Evolutionary conservation across 2,888 invertebrate species (phyloP).

Genomic region (Ectemnius lituratus): DNA sequence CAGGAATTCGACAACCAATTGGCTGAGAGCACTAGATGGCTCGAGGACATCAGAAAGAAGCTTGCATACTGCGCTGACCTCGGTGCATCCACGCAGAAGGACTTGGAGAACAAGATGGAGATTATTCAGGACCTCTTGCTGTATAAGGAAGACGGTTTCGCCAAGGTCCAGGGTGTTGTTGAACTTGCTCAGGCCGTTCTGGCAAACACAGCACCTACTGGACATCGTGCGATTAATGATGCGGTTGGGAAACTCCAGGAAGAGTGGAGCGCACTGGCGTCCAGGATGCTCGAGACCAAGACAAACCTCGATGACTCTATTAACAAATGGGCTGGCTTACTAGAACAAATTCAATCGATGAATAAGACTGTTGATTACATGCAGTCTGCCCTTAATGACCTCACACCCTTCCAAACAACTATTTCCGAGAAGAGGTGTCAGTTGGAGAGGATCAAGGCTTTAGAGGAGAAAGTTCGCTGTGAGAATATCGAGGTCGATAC

Average conservation of each 20-base stretch:
- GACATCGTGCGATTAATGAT: slow-evolving; percentile 92
- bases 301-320: slow-evolving; percentile 92
- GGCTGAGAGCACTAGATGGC: slow-evolving; percentile 90
- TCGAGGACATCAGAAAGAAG: slow-evolving; percentile 89
- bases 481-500: slow-evolving; percentile 94
- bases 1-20: slow-evolving; percentile 92
- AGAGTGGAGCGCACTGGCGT: slow-evolving; percentile 92
- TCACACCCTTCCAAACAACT: slow-evolving; percentile 87
- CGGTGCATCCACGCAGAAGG: slow-evolving; percentile 89
- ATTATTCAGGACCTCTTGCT: slow-evolving; percentile 91
- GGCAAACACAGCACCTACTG: slow-evolving; percentile 93
- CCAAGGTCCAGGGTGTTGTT: slow-evolving; percentile 90
- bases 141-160: slow-evolving; percentile 95
- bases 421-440: slow-evolving; percentile 92
- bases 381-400: slow-evolving; percentile 86
- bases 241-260: slow-evolving; percentile 90
- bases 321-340: slow-evolving; percentile 93
- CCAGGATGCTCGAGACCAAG: slow-evolving; percentile 95
- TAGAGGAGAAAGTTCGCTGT: slow-evolving; percentile 92
- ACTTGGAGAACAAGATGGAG: slow-evolving; percentile 90
- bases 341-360: slow-evolving; percentile 92
- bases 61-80: slow-evolving; percentile 92
- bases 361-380: slow-evolving; percentile 90
- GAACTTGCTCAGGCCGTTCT: slow-evolving; percentile 94
- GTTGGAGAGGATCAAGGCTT: slow-evolving; percentile 89